Conservation (phyloP, 1,140 invertebrate genomes). For the Heterodera carotae region DNA sequence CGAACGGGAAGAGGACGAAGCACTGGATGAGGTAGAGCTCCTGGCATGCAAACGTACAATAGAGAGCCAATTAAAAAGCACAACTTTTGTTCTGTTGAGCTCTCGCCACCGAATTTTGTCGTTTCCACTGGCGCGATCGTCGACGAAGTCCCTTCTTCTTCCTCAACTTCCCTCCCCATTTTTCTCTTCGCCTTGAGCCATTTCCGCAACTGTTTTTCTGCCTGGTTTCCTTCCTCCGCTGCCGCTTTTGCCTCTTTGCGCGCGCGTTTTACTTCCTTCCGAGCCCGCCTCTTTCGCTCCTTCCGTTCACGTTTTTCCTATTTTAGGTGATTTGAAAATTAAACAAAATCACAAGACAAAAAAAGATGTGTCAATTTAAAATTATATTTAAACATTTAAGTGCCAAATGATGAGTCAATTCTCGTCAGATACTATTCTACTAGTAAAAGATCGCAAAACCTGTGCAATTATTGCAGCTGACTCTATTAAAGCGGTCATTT, state of each 20-base stretch:
- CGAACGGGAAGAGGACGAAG: not conserved
- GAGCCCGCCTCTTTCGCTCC: constrained; percentile 3
- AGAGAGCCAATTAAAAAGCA: not conserved
- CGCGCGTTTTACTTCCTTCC: constrained; percentile 7
- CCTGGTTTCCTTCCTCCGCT: not conserved
- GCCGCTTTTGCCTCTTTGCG: not conserved
- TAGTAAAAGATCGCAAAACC: no score
- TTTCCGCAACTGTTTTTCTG: not conserved
- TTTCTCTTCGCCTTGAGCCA: not conserved
- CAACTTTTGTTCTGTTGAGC: not conserved
- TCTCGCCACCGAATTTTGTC: not conserved
- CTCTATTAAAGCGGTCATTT: no score
- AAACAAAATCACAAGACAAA: no score
- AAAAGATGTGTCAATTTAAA: no score
- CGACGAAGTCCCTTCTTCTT: not conserved
- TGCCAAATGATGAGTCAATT: no score
- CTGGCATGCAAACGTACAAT: no score
- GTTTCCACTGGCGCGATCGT: not conserved
- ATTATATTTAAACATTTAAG: no score
- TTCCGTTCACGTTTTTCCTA: not conserved
- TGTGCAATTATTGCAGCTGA: no score
- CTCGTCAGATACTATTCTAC: not conserved
- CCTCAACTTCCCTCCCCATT: not conserved
- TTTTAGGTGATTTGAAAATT: no score
- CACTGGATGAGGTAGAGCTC: not conserved